phyloP scores from a whole-genome alignment of 2,113 vertebrate species.

The Cichladusa arquata region DNA sequence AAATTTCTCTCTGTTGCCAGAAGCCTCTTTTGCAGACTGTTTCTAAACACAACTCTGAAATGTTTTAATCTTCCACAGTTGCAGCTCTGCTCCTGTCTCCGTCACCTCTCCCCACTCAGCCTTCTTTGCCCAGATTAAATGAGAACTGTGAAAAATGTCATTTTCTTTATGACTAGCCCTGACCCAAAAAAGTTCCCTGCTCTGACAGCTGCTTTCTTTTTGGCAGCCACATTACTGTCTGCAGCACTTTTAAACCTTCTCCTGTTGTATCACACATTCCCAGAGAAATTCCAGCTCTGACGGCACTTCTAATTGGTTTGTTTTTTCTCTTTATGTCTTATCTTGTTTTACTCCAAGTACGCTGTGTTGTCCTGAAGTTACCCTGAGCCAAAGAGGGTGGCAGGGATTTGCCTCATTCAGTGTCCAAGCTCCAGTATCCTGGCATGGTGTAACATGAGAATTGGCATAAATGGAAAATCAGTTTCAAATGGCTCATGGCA shows the following conservation, averaged over 20 bases:
- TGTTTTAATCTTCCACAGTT: not conserved
- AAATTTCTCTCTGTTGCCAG: not conserved
- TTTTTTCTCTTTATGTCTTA: conserved; percentile 5
- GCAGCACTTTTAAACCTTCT: conserved; percentile 13
- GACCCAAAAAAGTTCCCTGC: not conserved
- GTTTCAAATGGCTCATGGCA: conserved; percentile 30
- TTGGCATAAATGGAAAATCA: conserved; percentile 37
- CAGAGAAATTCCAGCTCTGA: conserved; percentile 28
- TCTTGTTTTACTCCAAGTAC: conserved; percentile 15
- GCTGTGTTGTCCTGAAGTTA: conserved; percentile 47
- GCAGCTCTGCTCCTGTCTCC: not conserved
- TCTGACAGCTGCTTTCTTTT: conserved; percentile 35
- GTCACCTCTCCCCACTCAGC: not conserved
- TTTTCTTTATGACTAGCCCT: not conserved
- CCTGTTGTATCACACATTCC: conserved; percentile 11
- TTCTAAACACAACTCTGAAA: not conserved
- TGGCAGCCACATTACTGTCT: conserved; percentile 1
- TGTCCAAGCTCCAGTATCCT: not conserved
- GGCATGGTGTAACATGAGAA: conserved; percentile 37
- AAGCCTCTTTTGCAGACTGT: not conserved
- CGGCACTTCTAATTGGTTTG: not conserved
- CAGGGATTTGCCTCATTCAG: conserved; percentile 24
- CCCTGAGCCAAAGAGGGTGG: conserved; percentile 12
- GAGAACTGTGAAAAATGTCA: not conserved
- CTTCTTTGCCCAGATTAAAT: not conserved